A percentile compares a stretch with the other conserved stretches of the same genome.
These are phyloP conservation scores for Ennomos fuscantarius DNA, from an alignment of 2,888 invertebrate genomes.

Conservation along the genomic window DNA sequence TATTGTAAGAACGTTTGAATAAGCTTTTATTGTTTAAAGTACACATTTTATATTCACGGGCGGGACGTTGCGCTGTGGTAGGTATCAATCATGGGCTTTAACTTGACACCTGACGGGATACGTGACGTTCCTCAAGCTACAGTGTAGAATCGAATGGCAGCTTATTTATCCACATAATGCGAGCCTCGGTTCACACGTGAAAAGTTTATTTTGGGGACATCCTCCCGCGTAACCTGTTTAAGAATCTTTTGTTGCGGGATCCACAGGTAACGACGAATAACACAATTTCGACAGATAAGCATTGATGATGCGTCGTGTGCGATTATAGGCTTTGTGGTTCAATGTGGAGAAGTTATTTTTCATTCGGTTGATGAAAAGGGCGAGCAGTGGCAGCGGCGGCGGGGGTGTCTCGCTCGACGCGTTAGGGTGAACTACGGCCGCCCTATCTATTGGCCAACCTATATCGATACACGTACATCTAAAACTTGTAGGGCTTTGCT, in stretches of 20 bases:
- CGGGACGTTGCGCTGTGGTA: slow-evolving; percentile 40
- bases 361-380: slow-evolving; percentile 15
- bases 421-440: slow-evolving; percentile 53
- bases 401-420: slow-evolving; percentile 49
- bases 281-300: slow-evolving; percentile 55
- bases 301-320: slow-evolving; percentile 37
- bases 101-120: slow-evolving; percentile 47
- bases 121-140: slow-evolving; percentile 46
- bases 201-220: slow-evolving; percentile 58
- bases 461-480: slow-evolving; percentile 44
- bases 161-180: slow-evolving; percentile 48
- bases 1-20: slow-evolving; percentile 49
- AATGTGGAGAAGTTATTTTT: slow-evolving; percentile 49
- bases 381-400: neutral
- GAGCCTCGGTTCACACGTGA: slow-evolving; percentile 49
- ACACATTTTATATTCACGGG: slow-evolving; percentile 46
- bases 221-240: slow-evolving; percentile 61
- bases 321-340: slow-evolving; percentile 54
- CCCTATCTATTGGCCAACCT: slow-evolving; percentile 62
- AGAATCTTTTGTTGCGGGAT: slow-evolving; percentile 63
- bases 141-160: slow-evolving; percentile 40
- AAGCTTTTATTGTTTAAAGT: slow-evolving; percentile 46
- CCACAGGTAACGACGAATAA: slow-evolving; percentile 67
- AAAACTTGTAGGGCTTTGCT: slow-evolving; percentile 8
- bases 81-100: slow-evolving; percentile 56